A percentile compares a stretch with the other conserved stretches of the same genome.
phyloP scores from a whole-genome alignment of 2,888 invertebrate species.

The Eupithecia exiguata region DNA sequence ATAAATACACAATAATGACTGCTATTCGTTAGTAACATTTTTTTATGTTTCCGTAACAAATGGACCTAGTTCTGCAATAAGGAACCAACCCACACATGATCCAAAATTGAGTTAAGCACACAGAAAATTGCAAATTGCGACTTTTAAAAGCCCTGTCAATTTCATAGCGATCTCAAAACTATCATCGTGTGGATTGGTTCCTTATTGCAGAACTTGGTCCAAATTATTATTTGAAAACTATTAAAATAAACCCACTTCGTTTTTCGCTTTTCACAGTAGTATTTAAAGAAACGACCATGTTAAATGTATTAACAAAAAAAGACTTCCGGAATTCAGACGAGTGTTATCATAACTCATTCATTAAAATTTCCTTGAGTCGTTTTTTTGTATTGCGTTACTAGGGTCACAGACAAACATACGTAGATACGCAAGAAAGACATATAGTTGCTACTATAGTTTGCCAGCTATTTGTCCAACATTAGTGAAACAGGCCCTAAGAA shows the following conservation, averaged over 20 bases:
- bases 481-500: slow-evolving; percentile 57
- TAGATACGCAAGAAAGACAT: not conserved
- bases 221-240: not conserved
- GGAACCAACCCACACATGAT: too few species aligned
- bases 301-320: too few species aligned
- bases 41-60: not conserved
- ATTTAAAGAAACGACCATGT: not conserved
- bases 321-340: not conserved
- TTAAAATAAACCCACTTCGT: too few species aligned
- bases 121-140: too few species aligned
- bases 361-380: not conserved
- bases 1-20: not conserved
- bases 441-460: not conserved
- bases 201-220: too few species aligned
- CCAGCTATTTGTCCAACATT: not conserved
- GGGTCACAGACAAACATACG: not conserved
- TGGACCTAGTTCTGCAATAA: too few species aligned
- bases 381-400: not conserved
- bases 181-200: too few species aligned
- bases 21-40: not conserved
- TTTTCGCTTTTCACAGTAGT: not conserved
- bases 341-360: not conserved
- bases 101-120: too few species aligned
- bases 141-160: too few species aligned
- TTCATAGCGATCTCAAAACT: too few species aligned